Evolutionary conservation across 2,888 invertebrate species (phyloP), one percentile per base, ranked within the genome.

Genomic region (Isotomurus palustris): DNA sequence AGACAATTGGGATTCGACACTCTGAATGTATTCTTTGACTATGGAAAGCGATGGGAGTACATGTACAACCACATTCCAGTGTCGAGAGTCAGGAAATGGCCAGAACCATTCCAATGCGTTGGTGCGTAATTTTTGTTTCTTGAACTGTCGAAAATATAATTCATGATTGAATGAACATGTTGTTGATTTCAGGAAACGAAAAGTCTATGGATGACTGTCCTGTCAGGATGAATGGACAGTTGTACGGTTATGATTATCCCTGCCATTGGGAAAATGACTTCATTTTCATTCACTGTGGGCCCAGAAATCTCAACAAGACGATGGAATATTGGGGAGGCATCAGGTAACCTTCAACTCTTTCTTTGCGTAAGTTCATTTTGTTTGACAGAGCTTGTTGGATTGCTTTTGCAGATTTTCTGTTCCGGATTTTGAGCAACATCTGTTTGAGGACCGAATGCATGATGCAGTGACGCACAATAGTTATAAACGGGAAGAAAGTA

Each of bases 271-370:
- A 93, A 75, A 87, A 87, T 2, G 82, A 87, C 43, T 99, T 91
- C 73, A 91, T 97, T 0, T 99, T 95, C 73, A 84, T 99, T 17
- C 86, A 90, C 70, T 99, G 99, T 73, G 92, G 91, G 1, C 78
- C 79, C 54, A 79, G 83, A 71, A 86, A 86, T 73, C 76, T 86
- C 4, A 78, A 83, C 3, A 78, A 81, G 12, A 77, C 79, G 19
- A 79, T 82, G 56, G 83, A 87, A 47, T 91, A 92, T 73, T 99
- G 99, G 99, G 99, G 97, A 40, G 97, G 97, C 32, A 85, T 99
- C 62, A 81, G 83, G 75, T 76, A 66, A 66, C 48, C 38, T 47
- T 45, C 12, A 1, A 25, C 24, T 12, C 36, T 32, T 44, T 25
- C 41, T 19, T 38, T 38, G 19, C 19, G 14, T 32, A 32, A 14